Conservation (phyloP, 2,113 vertebrate genomes). For the Syngnathus scovelli region DNA sequence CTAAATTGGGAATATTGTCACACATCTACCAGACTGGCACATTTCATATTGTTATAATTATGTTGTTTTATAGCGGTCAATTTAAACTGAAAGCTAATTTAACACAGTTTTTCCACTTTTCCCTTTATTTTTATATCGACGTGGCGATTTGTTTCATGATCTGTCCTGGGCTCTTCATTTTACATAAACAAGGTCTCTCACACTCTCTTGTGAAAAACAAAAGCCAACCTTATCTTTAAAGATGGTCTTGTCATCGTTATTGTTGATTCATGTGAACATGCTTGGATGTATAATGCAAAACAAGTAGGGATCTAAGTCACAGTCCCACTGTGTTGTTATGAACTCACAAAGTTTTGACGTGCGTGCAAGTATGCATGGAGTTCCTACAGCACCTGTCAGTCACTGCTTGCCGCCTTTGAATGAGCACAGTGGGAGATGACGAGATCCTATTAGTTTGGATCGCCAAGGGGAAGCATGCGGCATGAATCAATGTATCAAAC, state of each 20-base stretch:
- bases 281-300: neutral
- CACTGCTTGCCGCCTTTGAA: conserved; percentile 51
- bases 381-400: conserved; percentile 60
- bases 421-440: conserved; percentile 49
- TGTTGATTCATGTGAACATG: neutral
- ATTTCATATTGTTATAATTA: neutral
- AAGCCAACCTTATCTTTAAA: neutral
- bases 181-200: neutral
- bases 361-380: conserved; percentile 3
- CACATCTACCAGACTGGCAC: neutral
- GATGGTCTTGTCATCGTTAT: neutral
- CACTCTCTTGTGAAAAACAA: neutral
- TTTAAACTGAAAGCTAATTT: neutral
- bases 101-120: no score
- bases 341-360: neutral
- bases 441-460: conserved; percentile 61
- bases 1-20: neutral
- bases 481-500: conserved; percentile 45
- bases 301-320: neutral
- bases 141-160: neutral
- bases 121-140: neutral
- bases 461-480: conserved; percentile 50
- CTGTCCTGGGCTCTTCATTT: neutral
- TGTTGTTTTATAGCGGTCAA: neutral
- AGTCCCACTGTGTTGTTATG: neutral